phyloP scores from a whole-genome alignment of 2,888 invertebrate genomes.

The Carterocephalus palaemon region DNA sequence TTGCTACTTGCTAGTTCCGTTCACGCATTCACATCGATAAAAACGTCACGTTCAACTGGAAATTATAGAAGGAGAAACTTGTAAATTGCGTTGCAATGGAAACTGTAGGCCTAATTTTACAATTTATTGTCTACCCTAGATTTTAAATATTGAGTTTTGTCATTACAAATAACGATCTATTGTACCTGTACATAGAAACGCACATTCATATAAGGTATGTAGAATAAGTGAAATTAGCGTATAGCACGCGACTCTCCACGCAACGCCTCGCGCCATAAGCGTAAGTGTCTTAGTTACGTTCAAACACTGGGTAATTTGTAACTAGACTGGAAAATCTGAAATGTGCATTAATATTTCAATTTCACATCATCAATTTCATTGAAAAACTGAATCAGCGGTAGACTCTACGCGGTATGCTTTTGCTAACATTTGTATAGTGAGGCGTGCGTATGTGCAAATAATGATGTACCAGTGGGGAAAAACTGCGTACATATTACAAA shows the following conservation, averaged over 20 bases:
- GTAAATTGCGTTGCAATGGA: conserved; percentile 29
- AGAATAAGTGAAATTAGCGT: conserved; percentile 59
- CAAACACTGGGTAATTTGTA: conserved; percentile 43
- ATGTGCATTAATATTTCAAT: conserved; percentile 57
- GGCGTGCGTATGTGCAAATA: too few relatives aligned
- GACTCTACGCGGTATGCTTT: conserved; percentile 5
- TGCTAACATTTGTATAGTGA: conserved; percentile 3
- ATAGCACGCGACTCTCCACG: conserved; percentile 63
- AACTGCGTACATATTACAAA: too few relatives aligned
- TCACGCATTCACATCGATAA: conserved; percentile 38
- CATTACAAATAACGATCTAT: too few relatives aligned
- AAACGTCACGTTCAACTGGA: conserved; percentile 39
- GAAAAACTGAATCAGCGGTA: conserved; percentile 29
- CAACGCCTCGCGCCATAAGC: conserved; percentile 57
- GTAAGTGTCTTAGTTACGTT: conserved; percentile 53
- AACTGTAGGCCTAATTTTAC: conserved; percentile 8
- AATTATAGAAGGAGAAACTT: conserved; percentile 42
- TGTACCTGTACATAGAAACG: conserved; percentile 9
- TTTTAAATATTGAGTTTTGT: too few relatives aligned
- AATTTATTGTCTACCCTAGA: too few relatives aligned
- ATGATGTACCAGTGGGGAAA: too few relatives aligned
- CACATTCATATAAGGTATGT: conserved; percentile 19
- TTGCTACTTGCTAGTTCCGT: conserved; percentile 40
- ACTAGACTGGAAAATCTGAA: conserved; percentile 63
- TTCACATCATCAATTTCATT: conserved; percentile 67